Percentiles rank a stretch among this genome's conserved stretches.
Evolutionary conservation across 92 coral and sea anemone genomes (phyloP).

Genomic region (Blastomussa wellsi): DNA sequence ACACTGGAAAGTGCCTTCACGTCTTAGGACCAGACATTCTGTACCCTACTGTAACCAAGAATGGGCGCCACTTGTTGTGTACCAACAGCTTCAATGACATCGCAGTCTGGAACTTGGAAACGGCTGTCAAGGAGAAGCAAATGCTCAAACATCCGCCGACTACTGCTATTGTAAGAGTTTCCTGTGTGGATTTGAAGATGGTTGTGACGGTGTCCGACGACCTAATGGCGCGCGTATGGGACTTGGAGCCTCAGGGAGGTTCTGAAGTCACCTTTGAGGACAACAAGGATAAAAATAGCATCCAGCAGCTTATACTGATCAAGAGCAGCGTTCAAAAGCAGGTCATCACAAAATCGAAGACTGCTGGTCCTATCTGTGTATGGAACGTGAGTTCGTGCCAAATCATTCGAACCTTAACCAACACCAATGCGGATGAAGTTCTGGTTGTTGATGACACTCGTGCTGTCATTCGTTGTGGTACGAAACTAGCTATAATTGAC

Average conservation of each 20-base stretch:
- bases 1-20: constrained; percentile 85
- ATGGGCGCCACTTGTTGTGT: constrained; percentile 92
- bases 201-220: constrained; percentile 92
- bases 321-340: constrained; percentile 92
- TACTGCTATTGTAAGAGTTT: constrained; percentile 73
- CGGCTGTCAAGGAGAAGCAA: constrained; percentile 87
- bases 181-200: constrained; percentile 77
- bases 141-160: constrained; percentile 94
- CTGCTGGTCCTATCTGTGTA: constrained; percentile 90
- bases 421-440: constrained; percentile 92
- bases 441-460: constrained; percentile 97
- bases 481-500: constrained; percentile 92
- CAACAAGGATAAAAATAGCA: constrained; percentile 84
- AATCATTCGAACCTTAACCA: constrained; percentile 84
- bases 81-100: constrained; percentile 92
- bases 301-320: constrained; percentile 74
- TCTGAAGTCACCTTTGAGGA: constrained; percentile 79
- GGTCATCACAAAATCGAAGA: constrained; percentile 89
- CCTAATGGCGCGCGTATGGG: constrained; percentile 94
- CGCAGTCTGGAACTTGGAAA: constrained; percentile 95
- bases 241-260: constrained; percentile 79
- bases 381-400: constrained; percentile 97
- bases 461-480: constrained; percentile 93
- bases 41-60: constrained; percentile 81
- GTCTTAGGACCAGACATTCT: constrained; percentile 92